Conservation (phyloP, 2,113 vertebrate genomes). For the Origma solitaria region DNA sequence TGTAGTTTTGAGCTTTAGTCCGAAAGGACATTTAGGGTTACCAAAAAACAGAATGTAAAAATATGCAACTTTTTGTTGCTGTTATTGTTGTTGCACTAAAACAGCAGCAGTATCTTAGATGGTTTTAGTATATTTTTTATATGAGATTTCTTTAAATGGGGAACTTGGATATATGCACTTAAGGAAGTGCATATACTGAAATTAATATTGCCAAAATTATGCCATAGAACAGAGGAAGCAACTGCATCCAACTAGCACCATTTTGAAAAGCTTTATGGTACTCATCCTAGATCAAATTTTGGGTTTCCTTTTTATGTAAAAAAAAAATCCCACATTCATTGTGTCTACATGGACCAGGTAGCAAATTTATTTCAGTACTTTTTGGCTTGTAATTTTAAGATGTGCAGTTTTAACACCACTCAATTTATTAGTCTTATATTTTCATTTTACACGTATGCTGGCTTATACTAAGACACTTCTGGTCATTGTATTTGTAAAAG, state of each 20-base stretch:
- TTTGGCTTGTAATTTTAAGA: background rate
- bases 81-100: background rate
- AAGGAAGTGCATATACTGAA: background rate
- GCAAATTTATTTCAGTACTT: background rate
- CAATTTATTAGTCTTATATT: background rate
- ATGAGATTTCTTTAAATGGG: background rate
- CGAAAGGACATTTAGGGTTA: background rate
- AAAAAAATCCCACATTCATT: background rate
- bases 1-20: background rate
- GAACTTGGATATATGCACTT: background rate
- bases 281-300: background rate
- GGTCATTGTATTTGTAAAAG: background rate
- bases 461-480: background rate
- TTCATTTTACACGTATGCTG: background rate
- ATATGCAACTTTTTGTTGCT: background rate
- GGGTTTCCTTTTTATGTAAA: background rate
- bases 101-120: background rate
- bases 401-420: background rate
- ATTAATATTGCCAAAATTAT: background rate
- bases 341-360: background rate
- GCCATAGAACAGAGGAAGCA: background rate
- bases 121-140: background rate
- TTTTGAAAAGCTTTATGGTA: background rate
- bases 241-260: background rate
- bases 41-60: background rate